These are phyloP conservation scores for Exocentrus adspersus DNA, from an alignment of 2,888 invertebrate genomes.

Conservation along the genomic window DNA sequence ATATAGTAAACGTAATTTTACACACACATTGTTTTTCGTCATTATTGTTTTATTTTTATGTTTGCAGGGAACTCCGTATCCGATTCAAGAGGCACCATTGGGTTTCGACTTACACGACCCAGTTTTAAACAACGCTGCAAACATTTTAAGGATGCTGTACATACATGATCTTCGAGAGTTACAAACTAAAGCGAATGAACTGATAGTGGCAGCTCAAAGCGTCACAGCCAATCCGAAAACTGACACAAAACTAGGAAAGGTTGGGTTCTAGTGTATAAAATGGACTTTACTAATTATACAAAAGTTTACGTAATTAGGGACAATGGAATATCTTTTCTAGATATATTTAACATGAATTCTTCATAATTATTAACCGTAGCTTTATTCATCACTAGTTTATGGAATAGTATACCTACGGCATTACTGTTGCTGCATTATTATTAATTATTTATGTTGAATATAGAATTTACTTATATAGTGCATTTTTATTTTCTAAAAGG, in stretches of 20 bases:
- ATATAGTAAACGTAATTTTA: slow-evolving; percentile 57
- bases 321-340: no score
- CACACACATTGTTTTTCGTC: background rate
- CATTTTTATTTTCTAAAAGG: slow-evolving; percentile 48
- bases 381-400: background rate
- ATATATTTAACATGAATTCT: no score
- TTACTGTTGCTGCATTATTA: background rate
- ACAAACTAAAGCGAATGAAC: slow-evolving; percentile 94
- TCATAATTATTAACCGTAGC: no score
- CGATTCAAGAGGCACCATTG: slow-evolving; percentile 73
- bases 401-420: no score
- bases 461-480: no score
- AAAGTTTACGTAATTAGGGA: no score
- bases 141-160: slow-evolving; percentile 82
- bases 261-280: slow-evolving; percentile 71
- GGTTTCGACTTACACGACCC: slow-evolving; percentile 75
- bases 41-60: slow-evolving; percentile 29
- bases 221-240: slow-evolving; percentile 97
- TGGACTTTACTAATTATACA: background rate
- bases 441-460: no score
- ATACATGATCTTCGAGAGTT: slow-evolving; percentile 85
- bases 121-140: slow-evolving; percentile 76
- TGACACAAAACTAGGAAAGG: slow-evolving; percentile 92
- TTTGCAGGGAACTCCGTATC: slow-evolving; percentile 75
- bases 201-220: slow-evolving; percentile 90